A percentile compares a stretch with the other conserved stretches of the same genome.
These are phyloP conservation scores for Anoura caudifer DNA, from an alignment of 2,113 vertebrate species.

Conservation along the genomic window DNA sequence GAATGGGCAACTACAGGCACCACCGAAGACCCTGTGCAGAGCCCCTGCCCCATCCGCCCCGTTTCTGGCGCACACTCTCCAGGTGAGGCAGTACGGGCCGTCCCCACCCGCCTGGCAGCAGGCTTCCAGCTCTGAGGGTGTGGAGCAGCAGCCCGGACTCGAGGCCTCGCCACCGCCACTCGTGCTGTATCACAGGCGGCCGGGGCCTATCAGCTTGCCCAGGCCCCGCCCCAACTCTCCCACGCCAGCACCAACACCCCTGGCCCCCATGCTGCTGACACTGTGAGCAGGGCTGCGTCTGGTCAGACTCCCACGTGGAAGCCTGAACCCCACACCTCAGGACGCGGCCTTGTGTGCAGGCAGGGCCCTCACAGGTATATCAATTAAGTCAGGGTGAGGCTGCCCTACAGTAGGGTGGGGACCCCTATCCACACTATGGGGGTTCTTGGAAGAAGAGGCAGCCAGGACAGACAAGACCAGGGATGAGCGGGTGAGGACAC, in stretches of 20 bases:
- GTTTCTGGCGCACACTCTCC: fast-evolving
- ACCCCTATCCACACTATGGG: too few species aligned
- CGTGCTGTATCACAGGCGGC: not conserved
- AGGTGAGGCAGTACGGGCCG: fast-evolving
- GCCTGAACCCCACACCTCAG: not conserved
- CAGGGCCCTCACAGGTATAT: not conserved
- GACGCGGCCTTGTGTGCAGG: not conserved
- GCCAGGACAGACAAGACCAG: not conserved
- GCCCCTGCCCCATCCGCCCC: fast-evolving
- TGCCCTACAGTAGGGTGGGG: not conserved
- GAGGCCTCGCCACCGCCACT: fast-evolving
- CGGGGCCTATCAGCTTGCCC: too few species aligned
- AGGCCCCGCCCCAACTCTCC: not conserved
- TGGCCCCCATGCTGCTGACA: not conserved
- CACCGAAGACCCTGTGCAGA: fast-evolving
- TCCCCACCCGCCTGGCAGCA: fast-evolving
- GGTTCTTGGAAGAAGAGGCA: not conserved
- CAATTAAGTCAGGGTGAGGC: not conserved
- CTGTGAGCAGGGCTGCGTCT: not conserved
- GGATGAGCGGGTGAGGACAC: not conserved
- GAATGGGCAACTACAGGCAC: too few species aligned
- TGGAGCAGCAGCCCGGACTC: fast-evolving
- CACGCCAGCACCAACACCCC: not conserved
- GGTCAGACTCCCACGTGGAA: not conserved
- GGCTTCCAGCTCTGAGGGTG: too few species aligned